phyloP scores from a whole-genome alignment of 92 coral and sea anemone genomes.

The Desmophyllum pertusum region DNA sequence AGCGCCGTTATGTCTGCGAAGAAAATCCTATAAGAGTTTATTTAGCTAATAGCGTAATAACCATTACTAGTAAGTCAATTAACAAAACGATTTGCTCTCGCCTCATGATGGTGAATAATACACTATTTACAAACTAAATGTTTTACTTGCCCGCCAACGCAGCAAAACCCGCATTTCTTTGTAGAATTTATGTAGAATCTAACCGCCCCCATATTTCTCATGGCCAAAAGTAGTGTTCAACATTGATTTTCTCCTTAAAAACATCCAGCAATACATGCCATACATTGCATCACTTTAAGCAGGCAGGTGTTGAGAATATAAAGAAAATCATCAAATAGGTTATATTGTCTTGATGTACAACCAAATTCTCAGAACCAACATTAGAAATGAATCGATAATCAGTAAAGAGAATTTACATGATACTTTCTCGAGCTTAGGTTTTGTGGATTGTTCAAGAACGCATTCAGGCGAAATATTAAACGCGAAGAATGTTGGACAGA shows the following conservation, averaged over 20 bases:
- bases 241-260: not conserved
- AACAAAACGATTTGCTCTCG: not conserved
- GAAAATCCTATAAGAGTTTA: too few species aligned
- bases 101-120: too few species aligned
- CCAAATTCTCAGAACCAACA: not conserved
- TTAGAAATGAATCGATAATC: too few species aligned
- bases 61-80: not conserved
- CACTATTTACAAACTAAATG: too few species aligned
- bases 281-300: too few species aligned
- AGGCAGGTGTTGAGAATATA: not conserved
- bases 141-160: too few species aligned
- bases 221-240: not conserved
- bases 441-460: not conserved
- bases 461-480: not conserved
- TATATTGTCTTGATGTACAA: not conserved
- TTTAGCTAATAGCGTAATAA: too few species aligned
- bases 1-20: not conserved
- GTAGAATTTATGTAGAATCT: too few species aligned
- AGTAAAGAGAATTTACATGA: too few species aligned
- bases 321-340: not conserved
- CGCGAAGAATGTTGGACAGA: not conserved
- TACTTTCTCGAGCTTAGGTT: not conserved
- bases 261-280: not conserved
- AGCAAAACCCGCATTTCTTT: too few species aligned
- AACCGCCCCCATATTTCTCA: too few species aligned